phyloP scores from a whole-genome alignment of 2,113 vertebrate genomes.

The Pelecanus crispus region DNA sequence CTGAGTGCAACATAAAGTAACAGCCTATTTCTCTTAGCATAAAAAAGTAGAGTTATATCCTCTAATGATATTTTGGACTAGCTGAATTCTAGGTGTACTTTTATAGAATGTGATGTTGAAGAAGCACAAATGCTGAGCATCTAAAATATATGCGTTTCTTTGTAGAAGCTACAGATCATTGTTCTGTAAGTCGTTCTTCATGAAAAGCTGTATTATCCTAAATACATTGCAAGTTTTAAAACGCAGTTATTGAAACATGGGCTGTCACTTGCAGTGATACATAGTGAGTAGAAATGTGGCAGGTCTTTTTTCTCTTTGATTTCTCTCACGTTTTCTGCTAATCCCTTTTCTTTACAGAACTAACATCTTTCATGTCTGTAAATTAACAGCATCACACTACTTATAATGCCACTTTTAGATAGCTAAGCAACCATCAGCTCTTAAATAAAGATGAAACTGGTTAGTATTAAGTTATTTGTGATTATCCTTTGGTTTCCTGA shows the following conservation, averaged over 20 bases:
- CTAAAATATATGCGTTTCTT: not conserved
- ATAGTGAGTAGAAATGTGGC: not conserved
- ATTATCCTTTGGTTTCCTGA: not conserved
- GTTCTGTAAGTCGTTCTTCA: not conserved
- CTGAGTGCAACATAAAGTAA: not conserved
- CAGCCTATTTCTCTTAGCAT: not conserved
- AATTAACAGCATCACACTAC: not conserved
- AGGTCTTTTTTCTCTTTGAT: not conserved
- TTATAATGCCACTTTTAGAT: not conserved
- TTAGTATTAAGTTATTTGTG: not conserved
- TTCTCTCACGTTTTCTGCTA: not conserved
- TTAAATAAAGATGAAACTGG: not conserved
- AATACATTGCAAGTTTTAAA: not conserved
- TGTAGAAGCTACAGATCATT: not conserved
- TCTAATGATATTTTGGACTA: not conserved
- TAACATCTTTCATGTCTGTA: not conserved
- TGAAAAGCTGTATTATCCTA: not conserved
- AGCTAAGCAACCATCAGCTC: not conserved
- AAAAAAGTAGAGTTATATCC: not conserved
- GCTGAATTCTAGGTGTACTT: not conserved
- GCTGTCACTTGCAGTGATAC: not conserved
- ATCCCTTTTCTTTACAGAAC: not conserved
- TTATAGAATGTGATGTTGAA: not conserved
- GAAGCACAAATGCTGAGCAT: not conserved
- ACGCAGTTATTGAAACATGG: not conserved